Evolutionary conservation across 2,888 invertebrate genomes (phyloP), one percentile per base, ranked within the genome.

Genomic region (Andrena dorsata): DNA sequence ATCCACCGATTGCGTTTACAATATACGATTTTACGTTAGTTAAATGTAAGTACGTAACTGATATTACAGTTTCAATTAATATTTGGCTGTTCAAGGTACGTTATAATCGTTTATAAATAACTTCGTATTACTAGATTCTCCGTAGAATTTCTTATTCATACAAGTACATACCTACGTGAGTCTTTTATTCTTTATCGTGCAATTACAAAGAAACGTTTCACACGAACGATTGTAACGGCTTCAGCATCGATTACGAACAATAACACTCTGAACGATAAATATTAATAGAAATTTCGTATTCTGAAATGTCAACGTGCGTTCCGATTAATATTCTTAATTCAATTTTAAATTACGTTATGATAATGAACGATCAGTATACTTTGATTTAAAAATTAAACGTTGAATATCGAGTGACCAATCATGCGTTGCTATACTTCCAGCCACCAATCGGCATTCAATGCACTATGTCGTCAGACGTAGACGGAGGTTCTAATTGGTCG

Each of bases 301-400:
- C 41, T 41, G 41, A 41, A 41, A 41, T 41, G 16, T 41, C 16
- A 41, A 16, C 5, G 5, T 16, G 16, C 41, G 1, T 41, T 41
- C 41, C 41, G 41, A 16, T 41, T 16, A 16, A 41, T 41, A 41
- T 41, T 41, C 41, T 16, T 41, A 41, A 41, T 41, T 41, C 16
- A 1, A 56, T 56, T 56, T 56, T 20, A 26, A 56, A 26, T 56
- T 56, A 26, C 23, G 10, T 23, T 23, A 53, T 20, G n/a, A 8
- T 53, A 20, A 20, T 53, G 23, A 53, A 53, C 53, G 53, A 53
- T 53, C n/a, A 60, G 16, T 58, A 20, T 2, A 51, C 8, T 74
- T 69, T 26, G 16, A 61, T 79, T 84, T 76, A 63, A 84, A 84
- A 75, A 68, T 56, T 73, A 63, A 65, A 83, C 75, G 83, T 83